Evolutionary conservation across 2,113 vertebrate genomes (phyloP), one percentile per base, ranked within the genome.

Genomic region (Seriola aureovittata): DNA sequence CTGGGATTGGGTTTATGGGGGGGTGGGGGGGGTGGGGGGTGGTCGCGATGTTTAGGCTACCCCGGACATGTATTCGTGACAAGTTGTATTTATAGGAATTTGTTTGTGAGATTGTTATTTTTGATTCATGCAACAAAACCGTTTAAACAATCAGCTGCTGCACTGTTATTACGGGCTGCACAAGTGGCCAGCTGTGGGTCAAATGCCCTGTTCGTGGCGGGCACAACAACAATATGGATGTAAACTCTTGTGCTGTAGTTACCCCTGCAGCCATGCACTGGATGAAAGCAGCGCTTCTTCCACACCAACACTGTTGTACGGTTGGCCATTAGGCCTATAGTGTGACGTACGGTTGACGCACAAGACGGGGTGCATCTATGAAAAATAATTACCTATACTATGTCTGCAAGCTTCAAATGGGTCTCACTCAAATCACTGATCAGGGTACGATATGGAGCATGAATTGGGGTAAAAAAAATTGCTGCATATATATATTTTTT

Each of bases 311-410:
- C 85, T 86, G 80, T 81, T 92, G 88, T 85, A 91, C 85, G 90
- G 85, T 88, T 90, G 88, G 89, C 89, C 87, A 92, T 93, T 93
- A 93, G 90, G 87, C 90, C 91, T 75, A 58, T 74, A 75, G 91
- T 88, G 92, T 96, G 95, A 95, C 95, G 95, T 96, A 93, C 87
- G 76, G 85, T 92, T 96, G 95, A 96, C 95, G 95, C 95, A 95
- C 93, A 91, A 94, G 91, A 93, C 85, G 78, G 86, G 85, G 83
- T 92, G 89, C 91, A 93, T 94, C 88, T 87, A 83, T 94, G 85
- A 93, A 93, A 93, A 94, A 93, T 92, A 93, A 93, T 92, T 92
- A 91, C 91, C 93, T 89, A 91, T 92, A 93, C 82, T 92, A 92
- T 92, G 88, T 90, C 89, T 86, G 91, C 80, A 73, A 88, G 89